Evolutionary conservation across 2,797 vertebrate genomes (phyloP), one percentile per base, ranked within the genome.

Genomic region (Lacerta agilis): DNA sequence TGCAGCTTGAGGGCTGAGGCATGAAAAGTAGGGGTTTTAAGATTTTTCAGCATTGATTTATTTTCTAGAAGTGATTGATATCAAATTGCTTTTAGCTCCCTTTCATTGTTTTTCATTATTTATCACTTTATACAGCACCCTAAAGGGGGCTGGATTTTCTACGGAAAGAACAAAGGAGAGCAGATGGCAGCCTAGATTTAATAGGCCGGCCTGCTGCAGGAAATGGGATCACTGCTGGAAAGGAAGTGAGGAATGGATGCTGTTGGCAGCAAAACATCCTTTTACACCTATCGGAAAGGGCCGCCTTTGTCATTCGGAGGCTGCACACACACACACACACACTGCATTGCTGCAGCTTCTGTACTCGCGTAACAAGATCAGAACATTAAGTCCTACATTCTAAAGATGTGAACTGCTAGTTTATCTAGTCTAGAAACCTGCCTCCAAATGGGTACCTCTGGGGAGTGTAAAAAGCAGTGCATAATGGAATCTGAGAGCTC

Each of bases 11-110:
- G 69, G 87, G 67, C n/a, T 83, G 58, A 72, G 43, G n/a, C 55
- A 85, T 90, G 85, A 85, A 85, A 88, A 87, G 73, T 0, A 1
- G 85, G 27, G 78, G 33, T 72, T 29, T 38, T 85, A 75, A 86
- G 64, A 38, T 55, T 66, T 33, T 83, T 91, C 78, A 76, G 71
- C 55, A 27, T 0, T 13, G 20, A 11, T 33, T 91, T 23, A 79
- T 87, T 85, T 86, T 82, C 86, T 77, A 82, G 78, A 89, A 13
- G 0, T 38, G 55, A 36, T 91, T 67, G 11, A 67, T 88, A 91
- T 82, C 41, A 87, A 55, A 67, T 61, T 0, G 0, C 33, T 79
- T n/a, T 69, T 89, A 64, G 77, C 72, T 90, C 89, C 67, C 49
- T 94, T 79, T 58, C 0, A 0, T 13, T n/a, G 45, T 43, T 9